A percentile compares a stretch with the other conserved stretches of the same genome.
Conservation (phyloP, 2,113 vertebrate genomes). For the Cyphomyrus discorhynchus region DNA sequence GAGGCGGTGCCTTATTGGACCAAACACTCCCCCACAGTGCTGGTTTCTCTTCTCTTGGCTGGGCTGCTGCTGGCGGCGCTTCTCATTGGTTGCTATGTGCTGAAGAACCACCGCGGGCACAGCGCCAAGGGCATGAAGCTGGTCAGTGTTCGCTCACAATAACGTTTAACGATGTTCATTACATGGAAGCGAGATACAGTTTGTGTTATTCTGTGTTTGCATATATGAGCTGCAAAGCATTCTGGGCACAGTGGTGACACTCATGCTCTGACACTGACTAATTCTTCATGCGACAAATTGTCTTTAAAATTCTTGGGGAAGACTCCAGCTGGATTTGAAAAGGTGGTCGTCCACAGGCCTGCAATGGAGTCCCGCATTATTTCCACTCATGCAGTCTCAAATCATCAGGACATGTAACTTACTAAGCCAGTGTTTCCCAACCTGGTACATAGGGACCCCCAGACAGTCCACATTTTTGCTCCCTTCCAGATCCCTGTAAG, state of each 20-base stretch:
- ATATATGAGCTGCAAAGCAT: not conserved
- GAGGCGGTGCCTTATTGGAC: constrained; percentile 46
- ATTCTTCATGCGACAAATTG: not conserved
- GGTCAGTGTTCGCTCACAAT: constrained; percentile 63
- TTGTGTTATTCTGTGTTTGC: not conserved
- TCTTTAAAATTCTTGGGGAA: not conserved
- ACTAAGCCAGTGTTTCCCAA: not conserved
- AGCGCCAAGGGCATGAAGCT: constrained; percentile 77
- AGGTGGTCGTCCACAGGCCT: not conserved
- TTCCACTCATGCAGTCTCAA: not conserved
- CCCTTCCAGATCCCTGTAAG: not conserved
- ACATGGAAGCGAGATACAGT: not conserved
- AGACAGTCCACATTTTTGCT: not conserved
- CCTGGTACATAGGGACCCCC: not conserved
- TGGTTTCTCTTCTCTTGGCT: constrained; percentile 77
- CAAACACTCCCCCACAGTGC: constrained; percentile 67
- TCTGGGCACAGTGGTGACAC: not conserved
- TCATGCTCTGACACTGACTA: not conserved
- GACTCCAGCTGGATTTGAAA: not conserved
- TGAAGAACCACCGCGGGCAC: constrained; percentile 72
- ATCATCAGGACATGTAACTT: not conserved
- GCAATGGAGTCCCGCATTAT: not conserved
- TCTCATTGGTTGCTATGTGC: constrained; percentile 70
- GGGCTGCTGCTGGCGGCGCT: constrained; percentile 75
- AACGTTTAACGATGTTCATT: not conserved